A percentile compares a stretch with the other conserved stretches of the same genome.
Conservation (phyloP, 2,888 invertebrate species). For the Drosophila paramelanica region DNA sequence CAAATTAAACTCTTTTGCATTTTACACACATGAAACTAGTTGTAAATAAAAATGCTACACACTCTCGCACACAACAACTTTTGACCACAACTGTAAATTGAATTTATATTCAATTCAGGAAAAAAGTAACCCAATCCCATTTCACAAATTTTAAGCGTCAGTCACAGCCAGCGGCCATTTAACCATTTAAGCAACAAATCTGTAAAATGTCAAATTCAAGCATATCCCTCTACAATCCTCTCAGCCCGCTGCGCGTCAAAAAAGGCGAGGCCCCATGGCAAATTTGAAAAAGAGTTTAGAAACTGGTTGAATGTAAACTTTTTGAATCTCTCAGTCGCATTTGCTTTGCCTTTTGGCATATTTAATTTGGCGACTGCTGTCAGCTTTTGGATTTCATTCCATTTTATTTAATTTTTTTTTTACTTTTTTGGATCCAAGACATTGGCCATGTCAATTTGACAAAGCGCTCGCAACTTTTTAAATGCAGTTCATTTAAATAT, state of each 20-base stretch:
- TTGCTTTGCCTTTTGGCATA: slow-evolving; percentile 68
- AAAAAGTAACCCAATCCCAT: neutral
- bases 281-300: slow-evolving; percentile 57
- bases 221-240: neutral
- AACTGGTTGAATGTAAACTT: slow-evolving; percentile 52
- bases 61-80: slow-evolving; percentile 55
- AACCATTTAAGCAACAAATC: slow-evolving; percentile 63
- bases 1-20: slow-evolving; percentile 80
- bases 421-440: slow-evolving; percentile 21
- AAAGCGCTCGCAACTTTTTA: slow-evolving; percentile 64
- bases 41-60: slow-evolving; percentile 70
- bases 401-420: neutral
- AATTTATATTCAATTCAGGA: slow-evolving; percentile 64
- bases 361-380: slow-evolving; percentile 71
- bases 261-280: slow-evolving; percentile 11
- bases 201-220: slow-evolving; percentile 41
- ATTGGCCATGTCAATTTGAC: slow-evolving; percentile 61
- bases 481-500: slow-evolving; percentile 78
- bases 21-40: slow-evolving; percentile 73
- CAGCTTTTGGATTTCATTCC: slow-evolving; percentile 27
- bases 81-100: slow-evolving; percentile 54
- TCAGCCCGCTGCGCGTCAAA: neutral
- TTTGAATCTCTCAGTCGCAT: slow-evolving; percentile 48
- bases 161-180: slow-evolving; percentile 38
- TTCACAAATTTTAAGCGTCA: slow-evolving; percentile 32